A percentile compares a stretch with the other conserved stretches of the same genome.
phyloP scores from a whole-genome alignment of 1,140 invertebrate genomes.

The Drosophila kohkoa region DNA sequence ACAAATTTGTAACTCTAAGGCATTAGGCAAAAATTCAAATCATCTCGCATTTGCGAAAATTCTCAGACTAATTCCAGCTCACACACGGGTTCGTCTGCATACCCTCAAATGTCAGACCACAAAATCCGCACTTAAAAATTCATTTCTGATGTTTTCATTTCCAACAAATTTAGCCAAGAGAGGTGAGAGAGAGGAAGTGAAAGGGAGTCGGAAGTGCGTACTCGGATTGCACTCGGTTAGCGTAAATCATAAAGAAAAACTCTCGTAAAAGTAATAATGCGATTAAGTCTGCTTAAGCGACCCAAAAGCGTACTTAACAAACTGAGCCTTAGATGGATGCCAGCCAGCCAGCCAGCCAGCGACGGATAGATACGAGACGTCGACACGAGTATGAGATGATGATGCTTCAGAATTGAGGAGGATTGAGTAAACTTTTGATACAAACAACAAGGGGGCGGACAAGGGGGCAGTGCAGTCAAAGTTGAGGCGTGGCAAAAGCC shows the following conservation, averaged over 20 bases:
- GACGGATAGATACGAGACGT: conserved; percentile 31
- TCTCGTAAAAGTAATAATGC: conserved; percentile 72
- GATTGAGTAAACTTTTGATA: conserved; percentile 53
- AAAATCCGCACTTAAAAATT: conserved; percentile 65
- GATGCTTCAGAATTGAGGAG: conserved; percentile 12
- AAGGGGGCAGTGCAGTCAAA: conserved; percentile 20
- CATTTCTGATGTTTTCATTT: conserved; percentile 65
- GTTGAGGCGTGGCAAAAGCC: conserved; percentile 39
- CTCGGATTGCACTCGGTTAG: conserved; percentile 43
- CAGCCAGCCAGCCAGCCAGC: background rate
- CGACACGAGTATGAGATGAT: conserved; percentile 3
- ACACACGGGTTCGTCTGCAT: conserved; percentile 10
- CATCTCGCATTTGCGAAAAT: conserved; percentile 38
- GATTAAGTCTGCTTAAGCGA: conserved; percentile 70
- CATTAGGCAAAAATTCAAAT: conserved; percentile 23
- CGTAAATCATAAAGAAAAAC: conserved; percentile 71
- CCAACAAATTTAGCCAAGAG: conserved; percentile 52
- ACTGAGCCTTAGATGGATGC: conserved; percentile 59
- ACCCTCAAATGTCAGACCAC: conserved; percentile 46
- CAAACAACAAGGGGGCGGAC: conserved; percentile 38
- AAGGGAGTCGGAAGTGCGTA: conserved; percentile 4
- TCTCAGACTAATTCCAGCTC: conserved; percentile 44
- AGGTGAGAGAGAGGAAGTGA: background rate
- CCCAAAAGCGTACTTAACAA: conserved; percentile 68
- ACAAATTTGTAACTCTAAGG: conserved; percentile 6